Evolutionary conservation across 1,140 invertebrate species (phyloP).

Genomic region (Dufourea novaeangliae): DNA sequence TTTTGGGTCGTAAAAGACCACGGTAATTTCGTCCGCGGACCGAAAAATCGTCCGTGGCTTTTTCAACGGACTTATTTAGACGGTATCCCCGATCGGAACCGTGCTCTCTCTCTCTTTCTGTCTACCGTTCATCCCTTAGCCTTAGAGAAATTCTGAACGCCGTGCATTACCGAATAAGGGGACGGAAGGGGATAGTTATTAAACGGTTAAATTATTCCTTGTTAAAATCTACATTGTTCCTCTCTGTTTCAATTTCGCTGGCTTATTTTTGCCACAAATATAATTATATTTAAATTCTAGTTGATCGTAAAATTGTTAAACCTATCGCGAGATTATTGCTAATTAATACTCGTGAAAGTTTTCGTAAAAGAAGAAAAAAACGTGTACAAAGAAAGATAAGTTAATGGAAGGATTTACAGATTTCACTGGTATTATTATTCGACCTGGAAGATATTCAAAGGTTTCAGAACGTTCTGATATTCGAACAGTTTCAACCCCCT

Average conservation of each 20-base stretch:
- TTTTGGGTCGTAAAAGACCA: conserved; percentile 40
- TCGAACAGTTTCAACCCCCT: background rate
- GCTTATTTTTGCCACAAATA: too few species aligned
- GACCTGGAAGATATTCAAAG: background rate
- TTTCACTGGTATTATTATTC: background rate
- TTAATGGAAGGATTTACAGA: too few species aligned
- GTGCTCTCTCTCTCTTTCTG: background rate
- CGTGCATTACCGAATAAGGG: background rate
- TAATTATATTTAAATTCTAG: too few species aligned
- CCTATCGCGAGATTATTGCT: too few species aligned
- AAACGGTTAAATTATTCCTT: background rate
- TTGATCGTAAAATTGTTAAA: too few species aligned
- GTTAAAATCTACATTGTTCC: background rate
- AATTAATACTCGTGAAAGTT: too few species aligned
- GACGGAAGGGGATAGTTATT: background rate
- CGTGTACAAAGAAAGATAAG: too few species aligned
- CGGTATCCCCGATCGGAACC: background rate
- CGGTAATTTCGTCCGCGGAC: conserved; percentile 42
- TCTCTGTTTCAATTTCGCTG: background rate
- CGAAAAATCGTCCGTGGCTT: conserved; percentile 28
- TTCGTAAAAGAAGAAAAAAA: too few species aligned
- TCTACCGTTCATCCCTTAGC: background rate
- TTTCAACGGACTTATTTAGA: conserved; percentile 4
- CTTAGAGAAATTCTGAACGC: background rate
- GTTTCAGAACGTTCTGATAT: background rate